Conservation (phyloP, 2,888 invertebrate species). For the Pandemis cinnamomeana region DNA sequence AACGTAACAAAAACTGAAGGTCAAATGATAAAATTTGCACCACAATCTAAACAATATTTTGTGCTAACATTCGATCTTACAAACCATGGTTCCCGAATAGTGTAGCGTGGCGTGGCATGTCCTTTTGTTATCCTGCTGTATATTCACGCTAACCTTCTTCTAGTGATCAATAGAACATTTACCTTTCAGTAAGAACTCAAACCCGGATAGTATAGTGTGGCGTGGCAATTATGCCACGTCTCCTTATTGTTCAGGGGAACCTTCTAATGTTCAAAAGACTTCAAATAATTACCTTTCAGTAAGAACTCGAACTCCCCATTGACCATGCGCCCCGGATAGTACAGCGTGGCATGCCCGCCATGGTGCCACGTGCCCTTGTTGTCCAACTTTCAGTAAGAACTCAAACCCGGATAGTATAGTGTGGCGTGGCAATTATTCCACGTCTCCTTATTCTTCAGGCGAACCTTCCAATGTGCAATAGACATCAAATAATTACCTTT, state of each 20-base stretch:
- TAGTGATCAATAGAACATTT: constrained; percentile 31
- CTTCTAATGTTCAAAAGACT: constrained; percentile 69
- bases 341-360: constrained; percentile 86
- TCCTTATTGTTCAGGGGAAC: constrained; percentile 80
- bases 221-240: constrained; percentile 85
- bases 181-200: constrained; percentile 85
- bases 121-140: too few relatives aligned
- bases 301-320: constrained; percentile 87
- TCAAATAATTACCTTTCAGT: constrained; percentile 70
- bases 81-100: too few relatives aligned
- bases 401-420: constrained; percentile 90
- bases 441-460: constrained; percentile 79
- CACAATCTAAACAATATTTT: too few relatives aligned
- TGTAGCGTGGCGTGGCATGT: too few relatives aligned
- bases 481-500: constrained; percentile 64
- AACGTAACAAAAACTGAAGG: too few relatives aligned
- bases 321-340: constrained; percentile 90
- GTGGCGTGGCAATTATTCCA: constrained; percentile 86
- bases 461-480: constrained; percentile 80
- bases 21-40: too few relatives aligned
- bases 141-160: too few relatives aligned
- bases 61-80: too few relatives aligned
- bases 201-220: constrained; percentile 90
- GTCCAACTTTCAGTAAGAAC: constrained; percentile 78
- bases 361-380: constrained; percentile 86